A percentile compares a stretch with the other conserved stretches of the same genome.
These are phyloP conservation scores for Megamerina dolium DNA, from an alignment of 2,888 invertebrate genomes.

Conservation along the genomic window DNA sequence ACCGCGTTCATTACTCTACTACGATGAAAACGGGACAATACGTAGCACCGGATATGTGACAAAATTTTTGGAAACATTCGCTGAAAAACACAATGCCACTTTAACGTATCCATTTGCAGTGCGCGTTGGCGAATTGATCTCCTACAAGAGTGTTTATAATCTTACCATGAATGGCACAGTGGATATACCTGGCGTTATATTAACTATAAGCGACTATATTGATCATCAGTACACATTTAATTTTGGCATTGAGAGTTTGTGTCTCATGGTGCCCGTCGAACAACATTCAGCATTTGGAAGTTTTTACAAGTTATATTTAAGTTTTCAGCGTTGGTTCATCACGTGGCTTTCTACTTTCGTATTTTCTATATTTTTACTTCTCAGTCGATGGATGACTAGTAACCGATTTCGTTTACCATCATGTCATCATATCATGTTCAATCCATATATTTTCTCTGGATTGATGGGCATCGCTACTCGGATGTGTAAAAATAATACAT, in stretches of 20 bases:
- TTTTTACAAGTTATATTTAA: no score
- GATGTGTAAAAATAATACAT: not conserved
- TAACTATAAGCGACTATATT: slow-evolving; percentile 8
- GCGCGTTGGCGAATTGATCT: slow-evolving; percentile 7
- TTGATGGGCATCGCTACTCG: slow-evolving; percentile 22
- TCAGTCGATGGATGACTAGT: no score
- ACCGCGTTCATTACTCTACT: slow-evolving; percentile 20
- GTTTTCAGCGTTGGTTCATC: no score
- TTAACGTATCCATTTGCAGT: slow-evolving; percentile 13
- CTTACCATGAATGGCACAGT: slow-evolving; percentile 14
- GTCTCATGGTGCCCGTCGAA: slow-evolving; percentile 20
- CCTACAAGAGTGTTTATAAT: slow-evolving; percentile 15
- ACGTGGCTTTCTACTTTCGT: no score
- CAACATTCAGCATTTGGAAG: slow-evolving; percentile 12
- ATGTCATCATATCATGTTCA: slow-evolving; percentile 14
- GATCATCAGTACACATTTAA: slow-evolving; percentile 12
- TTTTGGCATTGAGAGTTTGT: slow-evolving; percentile 15
- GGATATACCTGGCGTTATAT: slow-evolving; percentile 17
- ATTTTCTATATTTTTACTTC: no score
- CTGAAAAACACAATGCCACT: slow-evolving; percentile 18
- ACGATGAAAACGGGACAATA: not conserved
- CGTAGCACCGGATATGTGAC: slow-evolving; percentile 16
- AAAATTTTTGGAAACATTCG: slow-evolving; percentile 14
- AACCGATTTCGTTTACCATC: slow-evolving; percentile 1
- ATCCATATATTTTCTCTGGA: slow-evolving; percentile 20